Conservation (phyloP, 1,140 invertebrate genomes). For the Bombus fervidus region DNA sequence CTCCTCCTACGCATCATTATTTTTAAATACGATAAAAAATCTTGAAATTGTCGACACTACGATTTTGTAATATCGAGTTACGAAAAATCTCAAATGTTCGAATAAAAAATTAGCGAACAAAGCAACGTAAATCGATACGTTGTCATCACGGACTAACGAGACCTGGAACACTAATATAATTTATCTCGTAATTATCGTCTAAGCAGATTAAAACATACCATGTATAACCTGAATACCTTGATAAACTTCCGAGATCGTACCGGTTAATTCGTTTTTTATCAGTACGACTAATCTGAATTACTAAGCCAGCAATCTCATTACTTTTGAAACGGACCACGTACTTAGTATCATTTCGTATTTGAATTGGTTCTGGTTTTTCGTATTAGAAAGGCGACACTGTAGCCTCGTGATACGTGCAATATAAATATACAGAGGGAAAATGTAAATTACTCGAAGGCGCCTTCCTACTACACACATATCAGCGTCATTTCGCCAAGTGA, state of each 20-base stretch:
- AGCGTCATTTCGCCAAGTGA: neutral
- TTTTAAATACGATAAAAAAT: too few species aligned
- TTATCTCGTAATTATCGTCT: neutral
- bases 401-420: neutral
- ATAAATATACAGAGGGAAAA: neutral
- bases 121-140: neutral
- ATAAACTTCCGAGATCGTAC: neutral
- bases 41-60: too few species aligned
- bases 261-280: neutral
- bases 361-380: neutral
- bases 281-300: neutral
- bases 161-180: neutral
- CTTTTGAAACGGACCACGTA: neutral
- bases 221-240: neutral
- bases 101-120: neutral
- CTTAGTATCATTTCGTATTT: neutral
- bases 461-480: neutral
- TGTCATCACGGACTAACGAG: neutral
- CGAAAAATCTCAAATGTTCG: neutral
- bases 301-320: neutral
- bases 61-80: too few species aligned
- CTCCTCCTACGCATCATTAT: too few species aligned
- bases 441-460: constrained; percentile 7
- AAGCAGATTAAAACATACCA: neutral
- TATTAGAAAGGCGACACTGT: neutral